Percentiles rank a stretch among this genome's conserved stretches.
These are phyloP conservation scores for Poeciliopsis prolifica DNA, from an alignment of 2,113 vertebrate species.

Conservation along the genomic window DNA sequence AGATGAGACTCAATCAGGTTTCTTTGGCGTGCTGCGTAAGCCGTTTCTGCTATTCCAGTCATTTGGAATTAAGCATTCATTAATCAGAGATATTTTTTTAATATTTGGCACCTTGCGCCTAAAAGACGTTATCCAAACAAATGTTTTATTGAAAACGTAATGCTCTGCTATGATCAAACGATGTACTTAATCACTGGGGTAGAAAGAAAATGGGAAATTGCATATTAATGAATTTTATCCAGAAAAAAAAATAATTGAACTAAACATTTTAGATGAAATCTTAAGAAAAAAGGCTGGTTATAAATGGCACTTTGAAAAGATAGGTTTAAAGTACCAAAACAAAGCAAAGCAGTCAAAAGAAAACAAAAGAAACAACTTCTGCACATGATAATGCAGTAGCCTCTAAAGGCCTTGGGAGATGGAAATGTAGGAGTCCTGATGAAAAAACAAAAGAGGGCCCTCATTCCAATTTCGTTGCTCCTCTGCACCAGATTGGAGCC, in stretches of 20 bases:
- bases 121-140: neutral
- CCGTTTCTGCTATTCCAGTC: conserved; percentile 11
- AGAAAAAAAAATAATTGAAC: conserved; percentile 10
- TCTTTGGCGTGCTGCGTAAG: conserved; percentile 9
- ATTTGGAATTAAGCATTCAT: conserved; percentile 9
- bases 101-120: neutral
- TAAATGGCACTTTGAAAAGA: conserved; percentile 7
- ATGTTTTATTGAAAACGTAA: conserved; percentile 28
- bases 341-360: neutral
- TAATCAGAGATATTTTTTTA: neutral
- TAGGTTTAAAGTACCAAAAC: neutral
- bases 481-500: conserved; percentile 60
- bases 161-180: conserved; percentile 30
- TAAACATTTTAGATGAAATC: conserved; percentile 22
- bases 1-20: conserved; percentile 41
- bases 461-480: conserved; percentile 69
- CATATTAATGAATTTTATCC: conserved; percentile 43
- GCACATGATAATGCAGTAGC: conserved; percentile 28
- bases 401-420: conserved; percentile 22
- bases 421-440: conserved; percentile 43
- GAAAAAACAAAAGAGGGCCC: conserved; percentile 63
- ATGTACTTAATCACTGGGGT: conserved; percentile 4
- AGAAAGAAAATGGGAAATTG: conserved; percentile 22
- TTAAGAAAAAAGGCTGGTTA: conserved; percentile 13
- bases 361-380: conserved; percentile 16